Evolutionary conservation across 1,140 invertebrate species (phyloP), one percentile per base, ranked within the genome.

Genomic region (Hestina assimilis): DNA sequence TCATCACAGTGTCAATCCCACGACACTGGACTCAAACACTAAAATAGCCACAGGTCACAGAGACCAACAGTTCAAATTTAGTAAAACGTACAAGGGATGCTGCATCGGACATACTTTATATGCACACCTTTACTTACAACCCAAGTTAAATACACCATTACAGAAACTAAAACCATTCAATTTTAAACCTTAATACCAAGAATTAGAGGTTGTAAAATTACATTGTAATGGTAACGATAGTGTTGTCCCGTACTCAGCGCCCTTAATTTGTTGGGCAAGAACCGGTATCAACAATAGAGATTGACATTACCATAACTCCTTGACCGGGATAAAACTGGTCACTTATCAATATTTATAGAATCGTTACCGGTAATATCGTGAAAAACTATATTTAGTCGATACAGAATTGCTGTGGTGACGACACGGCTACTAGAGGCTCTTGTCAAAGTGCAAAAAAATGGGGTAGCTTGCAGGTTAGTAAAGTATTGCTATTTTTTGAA

Each of bases 241-340:
- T 14, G 21, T 63, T 47, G 63, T 55, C 33, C 58, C 63, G 52
- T 68, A 69, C 48, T 69, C 69, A 69, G 71, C 72, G 75, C 79
- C 83, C 83, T 73, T 83, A 83, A 83, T 79, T 82, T 81, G 68
- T 72, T 58, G 52, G 52, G 51, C 59, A 60, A 67, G 59, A 83
- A 84, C 84, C 75, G 73, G 83, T 83, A 77, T 31, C 56, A 45
- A 83, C 79, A 84, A 87, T 82, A 68, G 61, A 65, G 56, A 60
- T 65, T 68, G 48, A 60, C 72, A 84, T 85, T 87, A 84, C 69
- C 82, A 87, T 87, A 87, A 83, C 81, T 87, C 82, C 84, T 87
- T 87, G 82, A 85, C 84, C 79, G 71, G 78, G 73, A 55, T 66
- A 63, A 64, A 71, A 78, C 75, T 66, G 74, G 75, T 70, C 67